phyloP scores from a whole-genome alignment of 92 coral and sea anemone genomes.

The Isaurus tuberculatus region DNA sequence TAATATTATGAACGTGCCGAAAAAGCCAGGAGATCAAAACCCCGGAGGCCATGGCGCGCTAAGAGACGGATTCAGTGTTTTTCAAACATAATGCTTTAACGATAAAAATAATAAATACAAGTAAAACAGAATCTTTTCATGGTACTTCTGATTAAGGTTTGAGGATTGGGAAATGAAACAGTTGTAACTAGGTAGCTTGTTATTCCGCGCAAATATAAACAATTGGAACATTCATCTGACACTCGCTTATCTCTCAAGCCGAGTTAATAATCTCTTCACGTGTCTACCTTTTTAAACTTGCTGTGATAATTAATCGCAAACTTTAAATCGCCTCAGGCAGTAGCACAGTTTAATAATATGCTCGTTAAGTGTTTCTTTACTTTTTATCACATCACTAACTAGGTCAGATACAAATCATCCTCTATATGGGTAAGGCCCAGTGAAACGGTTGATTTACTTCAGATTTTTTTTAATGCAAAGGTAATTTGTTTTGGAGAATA shows the following conservation, averaged over 20 bases:
- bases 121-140: neutral
- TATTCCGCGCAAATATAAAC: neutral
- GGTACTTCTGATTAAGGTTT: neutral
- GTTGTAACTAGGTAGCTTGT: neutral
- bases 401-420: neutral
- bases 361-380: slow-evolving; percentile 2
- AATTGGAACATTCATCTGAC: neutral
- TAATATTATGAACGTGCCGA: neutral
- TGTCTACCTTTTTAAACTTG: neutral
- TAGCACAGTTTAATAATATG: slow-evolving; percentile 22
- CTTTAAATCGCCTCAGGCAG: slow-evolving; percentile 14
- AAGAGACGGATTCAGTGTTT: too few relatives aligned
- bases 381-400: slow-evolving; percentile 2
- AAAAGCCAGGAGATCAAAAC: neutral
- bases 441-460: neutral
- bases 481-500: slow-evolving; percentile 21
- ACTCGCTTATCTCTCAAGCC: slow-evolving; percentile 3
- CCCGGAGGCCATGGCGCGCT: neutral
- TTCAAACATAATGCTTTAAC: neutral
- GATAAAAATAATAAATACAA: neutral
- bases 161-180: neutral
- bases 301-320: neutral
- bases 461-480: neutral
- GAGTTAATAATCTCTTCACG: neutral
- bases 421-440: neutral